phyloP scores from a whole-genome alignment of 1,140 invertebrate genomes.

The Glossosoma conforme region DNA sequence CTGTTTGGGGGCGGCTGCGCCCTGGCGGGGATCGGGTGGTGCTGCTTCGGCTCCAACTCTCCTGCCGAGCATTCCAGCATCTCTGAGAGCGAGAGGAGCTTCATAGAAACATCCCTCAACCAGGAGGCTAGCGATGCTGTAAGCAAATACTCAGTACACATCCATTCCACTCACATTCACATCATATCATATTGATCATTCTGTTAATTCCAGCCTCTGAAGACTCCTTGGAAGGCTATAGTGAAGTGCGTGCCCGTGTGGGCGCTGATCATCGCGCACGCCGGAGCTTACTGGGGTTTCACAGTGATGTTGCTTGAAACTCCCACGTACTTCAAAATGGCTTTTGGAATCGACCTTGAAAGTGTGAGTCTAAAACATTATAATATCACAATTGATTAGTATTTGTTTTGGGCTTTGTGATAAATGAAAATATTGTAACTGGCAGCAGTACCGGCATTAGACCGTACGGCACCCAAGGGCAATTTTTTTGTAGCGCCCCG shows the following conservation, averaged over 20 bases:
- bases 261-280: slow-evolving; percentile 41
- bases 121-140: too few species aligned
- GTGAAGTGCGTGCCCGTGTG: slow-evolving; percentile 10
- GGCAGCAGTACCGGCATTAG: background rate
- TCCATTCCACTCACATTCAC: too few species aligned
- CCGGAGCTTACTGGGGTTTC: slow-evolving; percentile 63
- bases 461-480: background rate
- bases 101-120: slow-evolving; percentile 18
- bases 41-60: slow-evolving; percentile 15
- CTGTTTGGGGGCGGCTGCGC: slow-evolving; percentile 8
- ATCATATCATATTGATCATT: too few species aligned
- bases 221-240: slow-evolving; percentile 14
- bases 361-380: slow-evolving; percentile 11
- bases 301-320: slow-evolving; percentile 32
- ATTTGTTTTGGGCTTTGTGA: background rate
- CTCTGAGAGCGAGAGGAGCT: slow-evolving; percentile 9
- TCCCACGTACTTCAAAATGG: slow-evolving; percentile 14
- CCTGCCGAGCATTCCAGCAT: slow-evolving; percentile 23
- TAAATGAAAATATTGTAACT: background rate
- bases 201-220: background rate
- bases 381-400: background rate
- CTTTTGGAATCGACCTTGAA: slow-evolving; percentile 10
- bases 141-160: too few species aligned
- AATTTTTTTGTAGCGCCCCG: background rate
- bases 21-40: slow-evolving; percentile 10